A percentile compares a stretch with the other conserved stretches of the same genome.
Conservation (phyloP, 2,797 vertebrate species). For the Danio tinwini region DNA sequence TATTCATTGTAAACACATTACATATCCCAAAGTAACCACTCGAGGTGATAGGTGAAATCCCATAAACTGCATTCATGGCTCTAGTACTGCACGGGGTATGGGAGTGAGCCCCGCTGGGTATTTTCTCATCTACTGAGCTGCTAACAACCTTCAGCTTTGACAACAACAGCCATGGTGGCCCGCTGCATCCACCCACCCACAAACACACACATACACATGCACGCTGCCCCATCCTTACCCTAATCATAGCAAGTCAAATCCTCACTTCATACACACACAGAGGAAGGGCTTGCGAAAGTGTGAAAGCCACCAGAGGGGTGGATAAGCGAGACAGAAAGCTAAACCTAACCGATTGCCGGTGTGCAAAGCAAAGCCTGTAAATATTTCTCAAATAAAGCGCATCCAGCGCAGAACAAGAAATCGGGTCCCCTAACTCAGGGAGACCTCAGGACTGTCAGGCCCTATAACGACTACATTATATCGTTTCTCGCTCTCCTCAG, state of each 20-base stretch:
- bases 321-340: slow-evolving; percentile 11
- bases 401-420: slow-evolving; percentile 47
- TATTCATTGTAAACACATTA: slow-evolving; percentile 38
- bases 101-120: slow-evolving; percentile 34
- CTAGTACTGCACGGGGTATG: slow-evolving; percentile 26
- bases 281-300: slow-evolving; percentile 16
- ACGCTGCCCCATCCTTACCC: neutral
- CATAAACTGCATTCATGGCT: slow-evolving; percentile 49
- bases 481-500: slow-evolving; percentile 44
- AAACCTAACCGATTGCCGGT: slow-evolving; percentile 46
- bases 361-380: slow-evolving; percentile 47
- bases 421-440: slow-evolving; percentile 53
- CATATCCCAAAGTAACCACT: slow-evolving; percentile 56
- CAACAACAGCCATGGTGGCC: slow-evolving; percentile 23
- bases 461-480: slow-evolving; percentile 62
- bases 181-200: neutral
- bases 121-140: slow-evolving; percentile 60
- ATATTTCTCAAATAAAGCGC: slow-evolving; percentile 60
- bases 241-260: slow-evolving; percentile 31
- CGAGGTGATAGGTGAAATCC: slow-evolving; percentile 29
- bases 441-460: slow-evolving; percentile 50
- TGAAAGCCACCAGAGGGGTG: slow-evolving; percentile 12
- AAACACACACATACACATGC: neutral
- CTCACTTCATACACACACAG: neutral
- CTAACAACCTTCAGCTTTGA: slow-evolving; percentile 57